Conservation (phyloP, 2,888 invertebrate species). For the Drosophila putrida region DNA sequence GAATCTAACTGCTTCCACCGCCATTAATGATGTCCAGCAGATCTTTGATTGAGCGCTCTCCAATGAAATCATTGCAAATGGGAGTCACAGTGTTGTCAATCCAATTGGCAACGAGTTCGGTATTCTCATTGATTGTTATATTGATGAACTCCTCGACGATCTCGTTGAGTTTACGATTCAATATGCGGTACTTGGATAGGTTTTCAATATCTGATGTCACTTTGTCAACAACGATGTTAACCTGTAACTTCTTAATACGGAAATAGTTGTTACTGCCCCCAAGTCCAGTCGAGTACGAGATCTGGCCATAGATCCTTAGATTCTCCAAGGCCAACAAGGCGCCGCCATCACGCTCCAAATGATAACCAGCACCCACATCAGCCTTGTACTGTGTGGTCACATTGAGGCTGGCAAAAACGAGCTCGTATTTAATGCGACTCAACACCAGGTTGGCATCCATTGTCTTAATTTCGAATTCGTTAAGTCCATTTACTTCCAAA, state of each 20-base stretch:
- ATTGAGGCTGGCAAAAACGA: constrained; percentile 67
- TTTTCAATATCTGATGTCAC: constrained; percentile 78
- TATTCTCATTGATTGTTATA: constrained; percentile 80
- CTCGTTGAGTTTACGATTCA: constrained; percentile 79
- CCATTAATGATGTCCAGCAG: constrained; percentile 64
- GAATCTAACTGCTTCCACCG: constrained; percentile 43
- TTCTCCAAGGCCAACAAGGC: constrained; percentile 73
- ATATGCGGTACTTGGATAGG: constrained; percentile 66
- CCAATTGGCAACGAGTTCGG: constrained; percentile 62
- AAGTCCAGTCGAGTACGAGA: constrained; percentile 70
- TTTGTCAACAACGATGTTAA: constrained; percentile 66
- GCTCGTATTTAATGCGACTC: constrained; percentile 64
- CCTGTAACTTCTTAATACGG: constrained; percentile 66
- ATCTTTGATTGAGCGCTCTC: constrained; percentile 70
- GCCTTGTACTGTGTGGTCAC: constrained; percentile 70
- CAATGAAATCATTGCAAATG: constrained; percentile 70
- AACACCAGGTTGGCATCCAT: constrained; percentile 54
- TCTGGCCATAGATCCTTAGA: constrained; percentile 58
- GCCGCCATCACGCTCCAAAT: constrained; percentile 66
- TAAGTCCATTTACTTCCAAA: constrained; percentile 67
- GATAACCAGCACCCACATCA: constrained; percentile 48
- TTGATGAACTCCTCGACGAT: constrained; percentile 78
- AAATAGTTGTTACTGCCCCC: constrained; percentile 44
- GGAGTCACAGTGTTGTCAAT: constrained; percentile 65
- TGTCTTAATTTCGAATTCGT: constrained; percentile 68